Evolutionary conservation across 2,888 invertebrate genomes (phyloP).

Genomic region (Argyresthia goedartella): DNA sequence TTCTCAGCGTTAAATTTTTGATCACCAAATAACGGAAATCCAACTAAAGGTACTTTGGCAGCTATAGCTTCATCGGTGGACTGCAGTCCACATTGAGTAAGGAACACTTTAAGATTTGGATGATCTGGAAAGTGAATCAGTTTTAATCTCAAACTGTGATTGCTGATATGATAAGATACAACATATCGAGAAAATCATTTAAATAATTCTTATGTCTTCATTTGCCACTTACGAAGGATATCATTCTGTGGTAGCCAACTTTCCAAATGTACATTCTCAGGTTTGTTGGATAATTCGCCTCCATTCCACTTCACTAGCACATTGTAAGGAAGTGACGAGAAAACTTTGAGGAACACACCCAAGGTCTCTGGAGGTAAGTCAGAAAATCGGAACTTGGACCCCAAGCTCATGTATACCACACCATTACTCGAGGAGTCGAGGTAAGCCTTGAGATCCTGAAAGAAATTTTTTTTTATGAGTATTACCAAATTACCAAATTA

Average conservation of each 20-base stretch:
- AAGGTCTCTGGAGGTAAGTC: background rate
- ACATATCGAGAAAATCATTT: background rate
- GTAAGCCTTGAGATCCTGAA: slow-evolving; percentile 1
- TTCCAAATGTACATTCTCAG: background rate
- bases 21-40: slow-evolving; percentile 5
- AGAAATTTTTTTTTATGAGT: background rate
- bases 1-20: slow-evolving; percentile 5
- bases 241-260: slow-evolving; percentile 5
- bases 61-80: slow-evolving; percentile 7
- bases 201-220: background rate
- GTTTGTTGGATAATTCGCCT: background rate
- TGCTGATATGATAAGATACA: too few relatives aligned
- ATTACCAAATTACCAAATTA: too few relatives aligned
- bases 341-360: background rate
- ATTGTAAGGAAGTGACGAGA: slow-evolving; percentile 4
- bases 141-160: background rate
- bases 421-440: slow-evolving; percentile 1
- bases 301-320: slow-evolving; percentile 5
- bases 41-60: slow-evolving; percentile 1
- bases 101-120: slow-evolving; percentile 6
- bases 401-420: slow-evolving; percentile 1
- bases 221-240: slow-evolving; percentile 1
- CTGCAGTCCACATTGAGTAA: slow-evolving; percentile 6
- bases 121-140: background rate
- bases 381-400: slow-evolving; percentile 2